Evolutionary conservation across 2,113 vertebrate genomes (phyloP).

Genomic region (Haplotaxodon microlepis): DNA sequence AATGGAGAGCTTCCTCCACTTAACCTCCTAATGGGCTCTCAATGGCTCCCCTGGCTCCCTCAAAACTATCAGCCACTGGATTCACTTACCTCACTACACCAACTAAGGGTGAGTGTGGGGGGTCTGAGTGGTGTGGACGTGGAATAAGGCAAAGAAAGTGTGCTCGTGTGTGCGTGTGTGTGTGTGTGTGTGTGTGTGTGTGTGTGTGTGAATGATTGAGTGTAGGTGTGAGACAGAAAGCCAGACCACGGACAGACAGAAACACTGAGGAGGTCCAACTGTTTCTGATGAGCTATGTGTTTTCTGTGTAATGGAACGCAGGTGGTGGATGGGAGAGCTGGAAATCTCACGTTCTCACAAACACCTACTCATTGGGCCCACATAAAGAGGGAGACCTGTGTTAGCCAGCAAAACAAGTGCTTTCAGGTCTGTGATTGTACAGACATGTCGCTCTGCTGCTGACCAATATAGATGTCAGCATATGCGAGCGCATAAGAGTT

Average conservation of each 20-base stretch:
- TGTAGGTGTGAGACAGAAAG: conserved; percentile 23
- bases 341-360: conserved; percentile 20
- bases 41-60: conserved; percentile 74
- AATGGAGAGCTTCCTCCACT: conserved; percentile 72
- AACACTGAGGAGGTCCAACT: conserved; percentile 31
- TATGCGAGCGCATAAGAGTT: conserved; percentile 14
- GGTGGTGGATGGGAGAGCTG: conserved; percentile 9
- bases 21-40: conserved; percentile 76
- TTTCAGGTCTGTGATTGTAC: conserved; percentile 5
- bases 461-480: conserved; percentile 19
- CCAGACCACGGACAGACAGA: conserved; percentile 39
- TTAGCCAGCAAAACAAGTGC: neutral
- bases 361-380: neutral
- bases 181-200: neutral
- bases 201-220: neutral
- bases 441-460: neutral
- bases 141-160: conserved; percentile 16
- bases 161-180: neutral
- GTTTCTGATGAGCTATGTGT: conserved; percentile 47
- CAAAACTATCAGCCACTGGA: conserved; percentile 68
- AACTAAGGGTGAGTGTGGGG: conserved; percentile 43
- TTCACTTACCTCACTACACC: conserved; percentile 66
- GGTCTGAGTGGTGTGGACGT: conserved; percentile 42
- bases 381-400: neutral
- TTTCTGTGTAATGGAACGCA: conserved; percentile 15